Evolutionary conservation across 2,797 vertebrate species (phyloP).

Genomic region (Muscicapa comitata): DNA sequence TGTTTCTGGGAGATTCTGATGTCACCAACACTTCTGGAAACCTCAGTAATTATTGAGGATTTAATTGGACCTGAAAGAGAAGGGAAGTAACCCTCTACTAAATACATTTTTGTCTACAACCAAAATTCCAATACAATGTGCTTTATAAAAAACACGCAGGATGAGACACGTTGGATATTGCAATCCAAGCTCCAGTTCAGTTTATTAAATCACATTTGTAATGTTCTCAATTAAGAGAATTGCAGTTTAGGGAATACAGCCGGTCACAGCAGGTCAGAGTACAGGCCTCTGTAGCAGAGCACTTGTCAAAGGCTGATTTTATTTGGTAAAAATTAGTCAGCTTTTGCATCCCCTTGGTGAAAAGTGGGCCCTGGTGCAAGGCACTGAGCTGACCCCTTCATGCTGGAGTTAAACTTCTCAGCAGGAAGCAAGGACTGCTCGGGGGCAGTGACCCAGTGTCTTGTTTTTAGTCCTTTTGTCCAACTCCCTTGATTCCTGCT

Average conservation of each 20-base stretch:
- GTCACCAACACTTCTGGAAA: slow-evolving; percentile 35
- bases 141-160: background rate
- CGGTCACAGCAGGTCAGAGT: background rate
- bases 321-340: background rate
- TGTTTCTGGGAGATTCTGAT: slow-evolving; percentile 52
- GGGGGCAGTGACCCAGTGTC: fast-evolving
- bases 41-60: slow-evolving; percentile 51
- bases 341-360: background rate
- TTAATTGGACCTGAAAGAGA: slow-evolving; percentile 67
- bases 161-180: background rate
- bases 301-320: background rate
- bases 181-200: background rate
- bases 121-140: background rate
- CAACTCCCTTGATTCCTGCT: background rate
- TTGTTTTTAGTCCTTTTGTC: background rate
- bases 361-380: background rate
- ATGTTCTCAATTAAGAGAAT: background rate
- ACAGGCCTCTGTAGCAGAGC: background rate
- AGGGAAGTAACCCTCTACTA: background rate
- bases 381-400: background rate
- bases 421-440: background rate
- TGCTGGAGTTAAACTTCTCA: background rate
- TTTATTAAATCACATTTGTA: background rate
- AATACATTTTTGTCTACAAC: slow-evolving; percentile 31
- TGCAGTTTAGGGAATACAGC: background rate